Evolutionary conservation across 1,140 invertebrate species (phyloP).

Genomic region (Solen grandis): DNA sequence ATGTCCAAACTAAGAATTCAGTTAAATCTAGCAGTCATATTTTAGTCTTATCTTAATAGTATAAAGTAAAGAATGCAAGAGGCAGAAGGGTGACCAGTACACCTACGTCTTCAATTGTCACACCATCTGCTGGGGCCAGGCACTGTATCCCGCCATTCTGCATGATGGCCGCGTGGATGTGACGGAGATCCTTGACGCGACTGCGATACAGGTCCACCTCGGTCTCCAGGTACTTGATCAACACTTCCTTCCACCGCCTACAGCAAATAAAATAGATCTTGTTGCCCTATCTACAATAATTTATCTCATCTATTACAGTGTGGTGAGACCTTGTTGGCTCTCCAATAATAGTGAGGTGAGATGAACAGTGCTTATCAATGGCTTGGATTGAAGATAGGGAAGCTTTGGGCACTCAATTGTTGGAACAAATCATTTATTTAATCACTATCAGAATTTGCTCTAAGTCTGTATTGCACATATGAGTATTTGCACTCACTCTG

Average conservation of each 20-base stretch:
- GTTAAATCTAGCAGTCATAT: not conserved
- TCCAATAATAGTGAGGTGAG: too few species aligned
- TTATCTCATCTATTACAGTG: too few species aligned
- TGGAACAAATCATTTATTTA: too few species aligned
- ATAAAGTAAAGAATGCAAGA: not conserved
- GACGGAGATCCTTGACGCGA: conserved; percentile 34
- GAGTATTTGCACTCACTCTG: conserved; percentile 30
- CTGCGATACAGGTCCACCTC: conserved; percentile 41
- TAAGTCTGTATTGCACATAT: too few species aligned
- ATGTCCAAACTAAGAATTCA: not conserved
- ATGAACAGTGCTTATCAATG: too few species aligned
- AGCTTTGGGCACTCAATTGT: too few species aligned
- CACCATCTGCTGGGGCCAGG: conserved; percentile 20
- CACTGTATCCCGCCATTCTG: conserved; percentile 13
- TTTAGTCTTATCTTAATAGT: not conserved
- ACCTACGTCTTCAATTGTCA: conserved; percentile 45
- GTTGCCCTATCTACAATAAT: too few species aligned
- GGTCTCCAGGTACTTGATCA: conserved; percentile 13
- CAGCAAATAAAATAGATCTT: too few species aligned
- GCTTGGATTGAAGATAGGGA: too few species aligned
- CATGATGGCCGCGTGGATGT: conserved; percentile 45
- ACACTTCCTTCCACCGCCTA: conserved; percentile 42
- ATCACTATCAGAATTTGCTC: too few species aligned
- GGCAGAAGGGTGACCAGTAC: not conserved
- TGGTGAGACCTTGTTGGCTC: too few species aligned